Evolutionary conservation across 1,140 invertebrate genomes (phyloP).

Genomic region (Gonatopus flavifemur): DNA sequence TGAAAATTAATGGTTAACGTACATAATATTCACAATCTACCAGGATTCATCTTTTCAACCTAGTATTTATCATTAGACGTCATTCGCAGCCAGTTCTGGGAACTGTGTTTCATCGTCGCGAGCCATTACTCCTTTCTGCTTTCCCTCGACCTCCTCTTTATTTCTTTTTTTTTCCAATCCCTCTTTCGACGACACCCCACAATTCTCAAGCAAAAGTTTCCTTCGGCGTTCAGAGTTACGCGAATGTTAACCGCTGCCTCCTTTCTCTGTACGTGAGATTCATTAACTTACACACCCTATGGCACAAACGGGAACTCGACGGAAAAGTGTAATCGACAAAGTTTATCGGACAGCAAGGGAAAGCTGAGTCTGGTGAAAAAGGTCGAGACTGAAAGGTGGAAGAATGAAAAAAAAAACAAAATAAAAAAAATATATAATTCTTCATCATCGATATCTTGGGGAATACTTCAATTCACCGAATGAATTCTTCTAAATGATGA

Average conservation of each 20-base stretch:
- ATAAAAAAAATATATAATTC: too few species aligned
- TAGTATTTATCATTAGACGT: too few species aligned
- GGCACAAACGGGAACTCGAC: conserved; percentile 19
- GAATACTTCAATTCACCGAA: too few species aligned
- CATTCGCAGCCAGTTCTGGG: too few species aligned
- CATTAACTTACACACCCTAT: conserved; percentile 46
- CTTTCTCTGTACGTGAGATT: conserved; percentile 33
- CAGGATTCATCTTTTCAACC: too few species aligned
- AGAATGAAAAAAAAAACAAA: too few species aligned
- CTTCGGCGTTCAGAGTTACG: conserved; percentile 6
- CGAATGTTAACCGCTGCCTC: conserved; percentile 23
- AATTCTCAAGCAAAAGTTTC: conserved; percentile 22
- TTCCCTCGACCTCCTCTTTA: conserved; percentile 10
- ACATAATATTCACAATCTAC: too few species aligned
- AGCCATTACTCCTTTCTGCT: conserved; percentile 13
- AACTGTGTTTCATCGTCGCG: too few species aligned
- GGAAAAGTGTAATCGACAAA: conserved; percentile 52
- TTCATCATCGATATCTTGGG: too few species aligned
- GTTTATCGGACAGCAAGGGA: conserved; percentile 48
- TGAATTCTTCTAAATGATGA: too few species aligned
- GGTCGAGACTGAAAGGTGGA: conserved; percentile 20
- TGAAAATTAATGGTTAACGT: too few species aligned
- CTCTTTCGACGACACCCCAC: conserved; percentile 3
- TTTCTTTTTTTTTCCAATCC: conserved; percentile 3
- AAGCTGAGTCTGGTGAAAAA: too few species aligned